Conservation (phyloP, 2,888 invertebrate genomes). For the Gastracanthus pulcherrimus region DNA sequence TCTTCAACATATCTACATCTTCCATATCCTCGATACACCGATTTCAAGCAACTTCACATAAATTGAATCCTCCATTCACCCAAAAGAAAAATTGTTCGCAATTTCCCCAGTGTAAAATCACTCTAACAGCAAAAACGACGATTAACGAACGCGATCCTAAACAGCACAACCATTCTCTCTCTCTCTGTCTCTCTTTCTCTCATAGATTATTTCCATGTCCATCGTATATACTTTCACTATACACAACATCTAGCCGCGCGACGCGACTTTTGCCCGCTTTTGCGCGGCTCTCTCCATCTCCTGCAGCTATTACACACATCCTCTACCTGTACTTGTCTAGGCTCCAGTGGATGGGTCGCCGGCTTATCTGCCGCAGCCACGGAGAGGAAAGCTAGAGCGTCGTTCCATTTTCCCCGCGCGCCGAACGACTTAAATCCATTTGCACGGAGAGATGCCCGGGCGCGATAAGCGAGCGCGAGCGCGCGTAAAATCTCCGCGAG, state of each 20-base stretch:
- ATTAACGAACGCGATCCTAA: neutral
- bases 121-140: neutral
- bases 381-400: slow-evolving; percentile 16
- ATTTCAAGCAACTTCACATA: neutral
- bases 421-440: slow-evolving; percentile 55
- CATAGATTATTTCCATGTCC: neutral
- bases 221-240: neutral
- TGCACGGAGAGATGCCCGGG: slow-evolving; percentile 25
- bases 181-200: neutral
- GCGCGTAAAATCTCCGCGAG: neutral
- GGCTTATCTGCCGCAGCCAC: slow-evolving; percentile 28
- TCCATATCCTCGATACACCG: neutral
- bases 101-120: neutral
- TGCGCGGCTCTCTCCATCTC: neutral
- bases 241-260: too few species aligned
- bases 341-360: neutral
- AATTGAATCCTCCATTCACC: neutral
- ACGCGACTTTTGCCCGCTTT: neutral
- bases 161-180: neutral
- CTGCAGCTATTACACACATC: neutral
- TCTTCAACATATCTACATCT: too few species aligned
- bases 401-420: slow-evolving; percentile 40
- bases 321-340: neutral
- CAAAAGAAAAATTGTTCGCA: neutral
- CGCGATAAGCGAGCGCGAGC: slow-evolving; percentile 7